Evolutionary conservation across 2,797 vertebrate genomes (phyloP).

Genomic region (Myotis myotis): DNA sequence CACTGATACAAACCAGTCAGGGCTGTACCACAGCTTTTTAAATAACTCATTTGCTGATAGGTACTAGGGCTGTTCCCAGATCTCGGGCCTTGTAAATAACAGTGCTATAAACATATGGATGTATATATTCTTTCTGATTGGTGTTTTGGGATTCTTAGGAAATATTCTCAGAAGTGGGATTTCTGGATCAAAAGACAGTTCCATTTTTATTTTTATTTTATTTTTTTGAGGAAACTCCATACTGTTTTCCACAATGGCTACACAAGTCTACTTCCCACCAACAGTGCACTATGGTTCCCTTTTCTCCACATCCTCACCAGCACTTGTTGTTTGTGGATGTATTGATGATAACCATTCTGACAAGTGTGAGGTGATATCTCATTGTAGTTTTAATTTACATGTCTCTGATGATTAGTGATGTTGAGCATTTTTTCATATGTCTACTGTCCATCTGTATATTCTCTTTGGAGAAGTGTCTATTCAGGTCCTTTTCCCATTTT

Average conservation of each 20-base stretch:
- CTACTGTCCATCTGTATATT: too few species aligned
- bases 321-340: neutral
- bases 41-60: neutral
- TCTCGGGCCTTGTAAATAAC: neutral
- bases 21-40: neutral
- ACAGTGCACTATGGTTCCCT: neutral
- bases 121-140: neutral
- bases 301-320: neutral
- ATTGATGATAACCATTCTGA: neutral
- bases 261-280: neutral
- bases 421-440: too few species aligned
- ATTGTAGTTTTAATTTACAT: neutral
- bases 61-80: neutral
- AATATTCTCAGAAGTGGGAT: neutral
- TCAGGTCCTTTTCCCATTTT: too few species aligned
- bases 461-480: too few species aligned
- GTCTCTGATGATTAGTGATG: too few species aligned
- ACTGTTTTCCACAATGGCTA: neutral
- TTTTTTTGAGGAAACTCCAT: neutral
- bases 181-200: neutral
- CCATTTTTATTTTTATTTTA: neutral
- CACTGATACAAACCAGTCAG: too few species aligned
- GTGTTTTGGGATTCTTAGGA: neutral
- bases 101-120: neutral
- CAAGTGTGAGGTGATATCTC: neutral